phyloP scores from a whole-genome alignment of 2,113 vertebrate genomes.

The Cheilinus undulatus region DNA sequence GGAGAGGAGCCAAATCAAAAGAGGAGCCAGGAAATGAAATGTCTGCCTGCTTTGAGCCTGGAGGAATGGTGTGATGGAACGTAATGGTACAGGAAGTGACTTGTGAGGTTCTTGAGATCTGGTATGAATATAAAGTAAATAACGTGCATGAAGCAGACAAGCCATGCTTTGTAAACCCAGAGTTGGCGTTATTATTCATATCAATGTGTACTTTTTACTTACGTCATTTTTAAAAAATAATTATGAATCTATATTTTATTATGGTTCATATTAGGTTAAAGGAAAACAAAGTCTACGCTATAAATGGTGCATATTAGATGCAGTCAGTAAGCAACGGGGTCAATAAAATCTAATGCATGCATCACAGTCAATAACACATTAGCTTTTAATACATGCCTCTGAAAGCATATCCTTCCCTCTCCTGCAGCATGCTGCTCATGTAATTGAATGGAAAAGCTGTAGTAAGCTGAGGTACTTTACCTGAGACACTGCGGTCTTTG shows the following conservation, averaged over 20 bases:
- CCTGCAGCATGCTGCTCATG: not conserved
- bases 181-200: not conserved
- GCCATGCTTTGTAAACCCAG: slow-evolving; percentile 32
- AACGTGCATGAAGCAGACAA: slow-evolving; percentile 23
- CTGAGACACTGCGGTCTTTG: slow-evolving; percentile 98
- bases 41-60: slow-evolving; percentile 57
- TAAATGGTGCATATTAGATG: slow-evolving; percentile 21
- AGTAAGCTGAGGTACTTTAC: slow-evolving; percentile 78
- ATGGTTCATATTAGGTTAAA: not conserved
- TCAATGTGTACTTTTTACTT: slow-evolving; percentile 12
- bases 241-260: slow-evolving; percentile 1
- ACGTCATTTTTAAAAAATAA: not conserved
- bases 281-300: not conserved
- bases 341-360: slow-evolving; percentile 33
- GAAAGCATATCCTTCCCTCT: not conserved
- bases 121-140: slow-evolving; percentile 48
- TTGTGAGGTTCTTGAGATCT: slow-evolving; percentile 44
- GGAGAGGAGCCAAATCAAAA: slow-evolving; percentile 69
- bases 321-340: slow-evolving; percentile 27
- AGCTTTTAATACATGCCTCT: slow-evolving; percentile 15
- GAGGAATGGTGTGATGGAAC: slow-evolving; percentile 56
- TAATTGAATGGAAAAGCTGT: not conserved
- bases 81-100: slow-evolving; percentile 39
- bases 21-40: slow-evolving; percentile 66
- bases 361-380: slow-evolving; percentile 24